Evolutionary conservation across 2,113 vertebrate species (phyloP).

Genomic region (Helogale parvula): DNA sequence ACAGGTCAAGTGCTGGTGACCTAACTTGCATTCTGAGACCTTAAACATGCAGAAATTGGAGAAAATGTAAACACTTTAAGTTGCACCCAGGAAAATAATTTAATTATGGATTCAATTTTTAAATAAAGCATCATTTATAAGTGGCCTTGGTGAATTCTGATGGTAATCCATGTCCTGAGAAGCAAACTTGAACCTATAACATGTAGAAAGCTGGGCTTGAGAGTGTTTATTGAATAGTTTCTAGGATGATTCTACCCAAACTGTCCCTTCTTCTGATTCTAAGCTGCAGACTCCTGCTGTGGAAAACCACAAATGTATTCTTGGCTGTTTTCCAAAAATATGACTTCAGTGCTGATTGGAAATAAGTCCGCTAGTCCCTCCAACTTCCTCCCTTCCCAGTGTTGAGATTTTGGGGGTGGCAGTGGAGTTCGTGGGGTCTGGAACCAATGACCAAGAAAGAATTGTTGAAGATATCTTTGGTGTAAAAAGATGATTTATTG

Average conservation of each 20-base stretch:
- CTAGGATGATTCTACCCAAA: not conserved
- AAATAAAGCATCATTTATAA: not conserved
- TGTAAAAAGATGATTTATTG: no score
- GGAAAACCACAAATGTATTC: not conserved
- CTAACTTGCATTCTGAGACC: not conserved
- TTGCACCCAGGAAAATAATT: not conserved
- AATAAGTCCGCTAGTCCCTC: rapidly evolving
- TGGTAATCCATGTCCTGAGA: not conserved
- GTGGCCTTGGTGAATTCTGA: not conserved
- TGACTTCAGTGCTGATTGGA: not conserved
- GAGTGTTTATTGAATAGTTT: not conserved
- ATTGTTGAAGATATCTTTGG: no score
- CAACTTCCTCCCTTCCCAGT: not conserved
- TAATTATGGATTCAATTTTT: not conserved
- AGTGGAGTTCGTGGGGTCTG: no score
- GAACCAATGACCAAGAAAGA: no score
- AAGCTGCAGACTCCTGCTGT: not conserved
- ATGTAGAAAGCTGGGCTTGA: not conserved
- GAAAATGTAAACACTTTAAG: not conserved
- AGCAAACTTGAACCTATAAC: not conserved
- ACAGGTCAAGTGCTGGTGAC: no score
- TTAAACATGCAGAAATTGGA: not conserved
- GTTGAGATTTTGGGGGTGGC: no score
- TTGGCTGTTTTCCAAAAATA: not conserved
- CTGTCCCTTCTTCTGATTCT: not conserved